Percentiles rank a stretch among this genome's conserved stretches.
Evolutionary conservation across 2,113 vertebrate species (phyloP).

Genomic region (Austrofundulus limnaeus): DNA sequence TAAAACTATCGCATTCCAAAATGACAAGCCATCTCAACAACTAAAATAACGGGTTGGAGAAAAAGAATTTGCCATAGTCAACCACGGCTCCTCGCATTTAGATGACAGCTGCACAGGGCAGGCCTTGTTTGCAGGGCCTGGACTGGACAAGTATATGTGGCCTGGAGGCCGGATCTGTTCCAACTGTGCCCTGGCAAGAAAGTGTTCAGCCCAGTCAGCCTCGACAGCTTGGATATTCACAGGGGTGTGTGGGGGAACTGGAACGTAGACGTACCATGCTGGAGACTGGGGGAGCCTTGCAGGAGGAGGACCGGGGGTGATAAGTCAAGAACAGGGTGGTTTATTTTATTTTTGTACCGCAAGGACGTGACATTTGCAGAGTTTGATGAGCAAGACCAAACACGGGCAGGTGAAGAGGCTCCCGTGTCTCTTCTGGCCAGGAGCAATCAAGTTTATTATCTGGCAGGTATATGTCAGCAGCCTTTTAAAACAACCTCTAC

Average conservation of each 20-base stretch:
- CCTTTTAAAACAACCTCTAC: slow-evolving; percentile 8
- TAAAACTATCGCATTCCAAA: slow-evolving; percentile 43
- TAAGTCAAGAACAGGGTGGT: slow-evolving; percentile 60
- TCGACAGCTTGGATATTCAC: slow-evolving; percentile 81
- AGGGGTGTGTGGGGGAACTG: slow-evolving; percentile 75
- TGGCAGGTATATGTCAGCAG: slow-evolving; percentile 23
- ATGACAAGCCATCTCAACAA: slow-evolving; percentile 47
- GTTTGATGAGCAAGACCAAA: slow-evolving; percentile 34
- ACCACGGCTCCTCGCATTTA: slow-evolving; percentile 73
- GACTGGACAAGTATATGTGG: slow-evolving; percentile 64
- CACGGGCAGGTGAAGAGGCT: background rate
- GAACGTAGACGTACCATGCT: slow-evolving; percentile 55
- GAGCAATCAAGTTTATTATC: slow-evolving; percentile 37
- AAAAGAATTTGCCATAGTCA: slow-evolving; percentile 43
- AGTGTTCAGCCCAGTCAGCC: slow-evolving; percentile 68
- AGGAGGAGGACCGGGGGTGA: slow-evolving; percentile 31
- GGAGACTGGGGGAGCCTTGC: slow-evolving; percentile 37
- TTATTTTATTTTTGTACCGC: slow-evolving; percentile 58
- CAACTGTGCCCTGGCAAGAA: slow-evolving; percentile 80
- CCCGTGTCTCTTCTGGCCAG: slow-evolving; percentile 10
- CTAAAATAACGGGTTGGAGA: slow-evolving; percentile 23
- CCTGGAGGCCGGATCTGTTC: slow-evolving; percentile 78
- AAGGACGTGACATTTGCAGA: slow-evolving; percentile 57
- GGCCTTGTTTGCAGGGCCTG: slow-evolving; percentile 70
- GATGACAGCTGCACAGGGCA: slow-evolving; percentile 69